Percentiles rank a stretch among this genome's conserved stretches.
phyloP scores from a whole-genome alignment of 2,888 invertebrate species.

The Ennomos fuscantarius region DNA sequence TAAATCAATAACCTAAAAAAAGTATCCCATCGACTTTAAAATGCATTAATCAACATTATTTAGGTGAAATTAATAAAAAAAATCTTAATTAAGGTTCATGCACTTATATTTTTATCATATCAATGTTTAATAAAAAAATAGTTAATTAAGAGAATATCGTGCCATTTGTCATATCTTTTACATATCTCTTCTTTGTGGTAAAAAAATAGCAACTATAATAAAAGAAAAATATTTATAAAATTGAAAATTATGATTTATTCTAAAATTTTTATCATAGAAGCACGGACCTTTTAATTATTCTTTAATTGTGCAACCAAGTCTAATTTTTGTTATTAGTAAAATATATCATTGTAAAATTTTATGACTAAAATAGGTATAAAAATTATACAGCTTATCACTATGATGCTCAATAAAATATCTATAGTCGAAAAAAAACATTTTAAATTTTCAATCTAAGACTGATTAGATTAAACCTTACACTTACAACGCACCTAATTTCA shows the following conservation, averaged over 20 bases:
- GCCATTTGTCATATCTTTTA: slow-evolving; percentile 61
- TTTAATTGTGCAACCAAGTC: slow-evolving; percentile 13
- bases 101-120: no score
- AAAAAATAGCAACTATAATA: slow-evolving; percentile 24
- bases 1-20: not conserved
- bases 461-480: slow-evolving; percentile 74
- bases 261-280: slow-evolving; percentile 25
- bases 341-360: not conserved
- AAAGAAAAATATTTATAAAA: slow-evolving; percentile 27
- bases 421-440: slow-evolving; percentile 45
- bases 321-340: slow-evolving; percentile 9
- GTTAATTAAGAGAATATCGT: slow-evolving; percentile 43
- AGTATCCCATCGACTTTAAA: slow-evolving; percentile 30
- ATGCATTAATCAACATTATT: slow-evolving; percentile 12
- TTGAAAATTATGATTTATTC: slow-evolving; percentile 17
- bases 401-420: slow-evolving; percentile 60
- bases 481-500: slow-evolving; percentile 39
- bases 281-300: slow-evolving; percentile 53
- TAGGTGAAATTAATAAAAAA: slow-evolving; percentile 15
- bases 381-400: slow-evolving; percentile 52
- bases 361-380: slow-evolving; percentile 16
- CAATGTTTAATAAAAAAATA: no score
- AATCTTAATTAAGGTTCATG: slow-evolving; percentile 1
- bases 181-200: slow-evolving; percentile 51
- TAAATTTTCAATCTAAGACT: slow-evolving; percentile 78